phyloP scores from a whole-genome alignment of 2,797 vertebrate species.

The Orientallactaga sibirica region DNA sequence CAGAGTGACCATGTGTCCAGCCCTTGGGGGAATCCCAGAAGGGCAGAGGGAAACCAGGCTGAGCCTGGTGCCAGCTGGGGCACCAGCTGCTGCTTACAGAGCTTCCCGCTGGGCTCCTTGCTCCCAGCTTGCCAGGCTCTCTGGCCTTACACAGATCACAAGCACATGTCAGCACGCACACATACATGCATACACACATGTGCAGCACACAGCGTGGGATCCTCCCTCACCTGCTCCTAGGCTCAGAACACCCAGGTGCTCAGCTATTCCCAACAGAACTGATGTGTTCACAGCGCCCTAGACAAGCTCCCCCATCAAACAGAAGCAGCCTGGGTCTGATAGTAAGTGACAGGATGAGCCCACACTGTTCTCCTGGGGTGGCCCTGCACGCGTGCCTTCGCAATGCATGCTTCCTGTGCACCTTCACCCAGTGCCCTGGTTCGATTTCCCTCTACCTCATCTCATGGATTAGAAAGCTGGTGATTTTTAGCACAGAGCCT shows the following conservation, averaged over 20 bases:
- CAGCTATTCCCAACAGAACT: not conserved
- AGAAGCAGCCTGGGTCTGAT: not conserved
- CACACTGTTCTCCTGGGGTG: not conserved
- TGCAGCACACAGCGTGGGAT: not conserved
- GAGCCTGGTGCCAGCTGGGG: not conserved
- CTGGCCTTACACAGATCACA: not conserved
- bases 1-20: not conserved
- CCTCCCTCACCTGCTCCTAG: not conserved
- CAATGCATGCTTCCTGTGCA: fast-evolving
- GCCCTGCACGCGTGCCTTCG: not conserved
- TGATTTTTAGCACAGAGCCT: not conserved
- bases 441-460: not conserved
- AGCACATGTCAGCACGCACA: no score
- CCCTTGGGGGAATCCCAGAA: not conserved
- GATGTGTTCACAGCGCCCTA: not conserved
- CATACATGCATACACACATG: fast-evolving
- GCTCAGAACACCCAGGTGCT: fast-evolving
- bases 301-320: not conserved
- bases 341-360: not conserved
- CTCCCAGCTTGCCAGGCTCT: not conserved
- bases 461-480: not conserved
- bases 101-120: not conserved
- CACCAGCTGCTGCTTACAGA: not conserved
- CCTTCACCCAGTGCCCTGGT: not conserved
- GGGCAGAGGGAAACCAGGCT: not conserved